These are phyloP conservation scores for Rattus rattus DNA, from an alignment of 2,113 vertebrate species.

Conservation along the genomic window DNA sequence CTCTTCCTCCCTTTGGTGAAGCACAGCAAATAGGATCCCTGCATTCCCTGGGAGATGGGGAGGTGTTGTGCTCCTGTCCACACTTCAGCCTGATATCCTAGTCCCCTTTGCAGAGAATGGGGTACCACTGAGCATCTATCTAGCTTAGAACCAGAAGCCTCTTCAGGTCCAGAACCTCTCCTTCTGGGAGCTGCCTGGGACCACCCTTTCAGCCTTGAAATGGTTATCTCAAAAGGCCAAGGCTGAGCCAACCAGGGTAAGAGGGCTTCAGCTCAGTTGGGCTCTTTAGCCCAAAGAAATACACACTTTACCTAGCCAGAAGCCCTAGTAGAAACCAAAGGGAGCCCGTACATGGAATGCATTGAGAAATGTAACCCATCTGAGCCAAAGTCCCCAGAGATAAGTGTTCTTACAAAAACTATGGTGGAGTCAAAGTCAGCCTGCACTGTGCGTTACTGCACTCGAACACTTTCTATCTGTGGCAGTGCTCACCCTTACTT, in stretches of 20 bases:
- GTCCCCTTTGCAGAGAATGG: not conserved
- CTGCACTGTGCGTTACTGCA: no score
- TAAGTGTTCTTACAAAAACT: not conserved
- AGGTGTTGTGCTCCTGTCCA: no score
- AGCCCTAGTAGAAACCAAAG: not conserved
- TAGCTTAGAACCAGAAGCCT: not conserved
- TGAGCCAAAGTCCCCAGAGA: not conserved
- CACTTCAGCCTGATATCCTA: not conserved
- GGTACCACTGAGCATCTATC: not conserved
- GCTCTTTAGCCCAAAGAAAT: not conserved
- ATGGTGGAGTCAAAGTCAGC: not conserved
- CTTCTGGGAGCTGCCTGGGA: not conserved
- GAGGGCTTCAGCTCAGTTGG: not conserved
- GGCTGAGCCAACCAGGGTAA: not conserved
- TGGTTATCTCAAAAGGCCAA: not conserved
- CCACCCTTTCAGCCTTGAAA: not conserved
- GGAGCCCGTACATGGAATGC: accelerated
- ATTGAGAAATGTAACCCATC: not conserved
- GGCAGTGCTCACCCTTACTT: accelerated
- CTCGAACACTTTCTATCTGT: no score
- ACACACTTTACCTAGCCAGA: accelerated
- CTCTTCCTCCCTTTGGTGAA: not conserved
- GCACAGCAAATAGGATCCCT: not conserved
- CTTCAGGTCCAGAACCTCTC: not conserved
- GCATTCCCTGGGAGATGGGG: not conserved